Base-by-base conservation (phyloP, 2,797 vertebrate species). In the Poeciliopsis paucimaculata region DNA sequence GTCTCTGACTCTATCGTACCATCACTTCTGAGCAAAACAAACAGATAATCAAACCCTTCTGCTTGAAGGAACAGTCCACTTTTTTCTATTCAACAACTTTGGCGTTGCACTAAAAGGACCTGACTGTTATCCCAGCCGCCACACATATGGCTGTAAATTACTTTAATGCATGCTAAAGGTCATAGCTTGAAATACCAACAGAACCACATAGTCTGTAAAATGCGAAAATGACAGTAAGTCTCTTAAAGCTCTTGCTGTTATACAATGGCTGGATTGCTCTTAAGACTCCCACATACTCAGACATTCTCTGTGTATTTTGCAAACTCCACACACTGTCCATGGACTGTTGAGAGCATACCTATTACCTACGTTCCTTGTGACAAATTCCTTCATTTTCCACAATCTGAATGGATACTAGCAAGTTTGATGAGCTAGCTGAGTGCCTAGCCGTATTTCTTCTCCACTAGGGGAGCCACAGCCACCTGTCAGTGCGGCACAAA, bases 251-350 rank as follows among this genome's bases (percentile, higher is more conserved):
- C 57, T 62, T 34, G 28, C 57, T 34, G 28, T 18, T 62, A 62
- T 34, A 94, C 36, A 23, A 68, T 39, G 10, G 36, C 36, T 66
- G 62, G 15, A 16, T 62, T 34, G 28, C 57, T 55, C 51, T 55
- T 55, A 55, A 26, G 23, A 23, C 53, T 55, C 53, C 53, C 23
- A 55, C 53, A 55, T 55, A n/a, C 53, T n/a, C 10, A 55, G 23
- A n/a, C 10, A 55, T 55, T 26, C 15, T 55, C 23, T n/a, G 26
- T n/a, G 26, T 55, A 55, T n/a, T n/a, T 26, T n/a, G 53, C 26
- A 11, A 55, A 55, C 53, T 55, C 4, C 26, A n/a, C 53, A n/a
- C 53, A n/a, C 10, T 55, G 53, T 55, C 26, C 53, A 55, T 55
- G 26, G 53, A n/a, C 53, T 26, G 26, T n/a, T 55, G 53, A 55